Percentiles rank a stretch among this genome's conserved stretches.
Evolutionary conservation across 2,888 invertebrate genomes (phyloP).

Genomic region (Calliphora vomitoria): DNA sequence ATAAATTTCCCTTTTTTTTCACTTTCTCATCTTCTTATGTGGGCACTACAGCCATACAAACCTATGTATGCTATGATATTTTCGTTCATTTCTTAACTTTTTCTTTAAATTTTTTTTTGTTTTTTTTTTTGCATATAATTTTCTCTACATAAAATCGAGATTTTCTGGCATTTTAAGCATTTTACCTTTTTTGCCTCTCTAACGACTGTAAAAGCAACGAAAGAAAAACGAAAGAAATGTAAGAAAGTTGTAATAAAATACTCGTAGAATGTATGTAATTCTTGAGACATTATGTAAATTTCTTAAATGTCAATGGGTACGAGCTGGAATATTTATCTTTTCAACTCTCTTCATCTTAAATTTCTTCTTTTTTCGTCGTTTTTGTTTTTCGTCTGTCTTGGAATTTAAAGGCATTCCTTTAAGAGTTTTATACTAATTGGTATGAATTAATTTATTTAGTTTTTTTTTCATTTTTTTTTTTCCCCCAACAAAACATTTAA

Average conservation of each 20-base stretch:
- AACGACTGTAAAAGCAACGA: not conserved
- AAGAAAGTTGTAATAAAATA: conserved; percentile 14
- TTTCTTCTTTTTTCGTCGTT: not conserved
- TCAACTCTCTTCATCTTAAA: not conserved
- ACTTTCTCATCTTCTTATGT: not conserved
- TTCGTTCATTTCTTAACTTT: not conserved
- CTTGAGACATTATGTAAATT: conserved; percentile 36
- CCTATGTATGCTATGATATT: not conserved
- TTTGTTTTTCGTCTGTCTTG: not conserved
- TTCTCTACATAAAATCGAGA: conserved; percentile 44
- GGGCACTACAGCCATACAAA: not conserved
- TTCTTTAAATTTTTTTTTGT: not conserved
- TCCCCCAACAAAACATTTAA: not conserved
- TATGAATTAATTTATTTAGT: conserved; percentile 44
- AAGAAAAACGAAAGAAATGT: not conserved
- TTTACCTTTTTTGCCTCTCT: conserved; percentile 7
- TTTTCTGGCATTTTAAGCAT: conserved; percentile 52
- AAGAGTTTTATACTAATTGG: conserved; percentile 54
- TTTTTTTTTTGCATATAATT: conserved; percentile 10
- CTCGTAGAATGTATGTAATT: conserved; percentile 5
- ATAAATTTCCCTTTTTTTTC: conserved; percentile 62
- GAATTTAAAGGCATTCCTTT: not conserved
- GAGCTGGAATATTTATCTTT: conserved; percentile 9
- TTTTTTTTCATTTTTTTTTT: conserved; percentile 1
- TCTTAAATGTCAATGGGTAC: conserved; percentile 34